phyloP scores from a whole-genome alignment of 2,888 invertebrate genomes.

The Nycteola revayana region DNA sequence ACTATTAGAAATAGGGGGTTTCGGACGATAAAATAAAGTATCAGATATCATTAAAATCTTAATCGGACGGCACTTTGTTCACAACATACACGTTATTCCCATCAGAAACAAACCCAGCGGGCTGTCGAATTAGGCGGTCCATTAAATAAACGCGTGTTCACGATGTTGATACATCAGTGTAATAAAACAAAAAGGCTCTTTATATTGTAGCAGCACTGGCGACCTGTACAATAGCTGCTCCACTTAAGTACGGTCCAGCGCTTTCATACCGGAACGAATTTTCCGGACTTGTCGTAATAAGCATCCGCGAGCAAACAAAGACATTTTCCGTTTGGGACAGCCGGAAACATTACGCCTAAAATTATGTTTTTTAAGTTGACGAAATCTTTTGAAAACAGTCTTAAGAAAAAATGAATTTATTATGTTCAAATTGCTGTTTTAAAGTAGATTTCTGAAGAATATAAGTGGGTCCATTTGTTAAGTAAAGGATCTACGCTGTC shows the following conservation, averaged over 20 bases:
- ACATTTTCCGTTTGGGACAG: conserved; percentile 59
- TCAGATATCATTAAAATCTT: too few species aligned
- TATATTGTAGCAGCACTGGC: conserved; percentile 55
- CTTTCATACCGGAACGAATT: conserved; percentile 64
- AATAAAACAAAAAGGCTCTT: conserved; percentile 68
- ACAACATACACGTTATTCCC: too few species aligned
- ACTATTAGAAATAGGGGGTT: too few species aligned
- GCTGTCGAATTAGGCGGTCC: conserved; percentile 46
- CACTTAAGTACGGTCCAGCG: conserved; percentile 70
- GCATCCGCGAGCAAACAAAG: conserved; percentile 71
- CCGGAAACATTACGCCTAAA: conserved; percentile 63
- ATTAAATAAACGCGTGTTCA: conserved; percentile 64
- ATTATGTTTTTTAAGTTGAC: conserved; percentile 57
- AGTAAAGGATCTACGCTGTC: neutral
- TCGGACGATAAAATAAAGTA: too few species aligned
- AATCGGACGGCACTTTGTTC: too few species aligned
- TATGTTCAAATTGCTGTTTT: conserved; percentile 1
- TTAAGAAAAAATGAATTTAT: conserved; percentile 17
- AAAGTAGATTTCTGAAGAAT: neutral
- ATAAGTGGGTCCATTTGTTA: neutral
- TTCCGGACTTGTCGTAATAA: conserved; percentile 68
- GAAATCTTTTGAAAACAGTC: conserved; percentile 42
- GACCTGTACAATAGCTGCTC: conserved; percentile 60
- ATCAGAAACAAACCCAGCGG: conserved; percentile 31
- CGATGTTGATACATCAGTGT: conserved; percentile 64